Base-by-base conservation (phyloP, 2,888 invertebrate genomes). In the Drosophila merina region DNA sequence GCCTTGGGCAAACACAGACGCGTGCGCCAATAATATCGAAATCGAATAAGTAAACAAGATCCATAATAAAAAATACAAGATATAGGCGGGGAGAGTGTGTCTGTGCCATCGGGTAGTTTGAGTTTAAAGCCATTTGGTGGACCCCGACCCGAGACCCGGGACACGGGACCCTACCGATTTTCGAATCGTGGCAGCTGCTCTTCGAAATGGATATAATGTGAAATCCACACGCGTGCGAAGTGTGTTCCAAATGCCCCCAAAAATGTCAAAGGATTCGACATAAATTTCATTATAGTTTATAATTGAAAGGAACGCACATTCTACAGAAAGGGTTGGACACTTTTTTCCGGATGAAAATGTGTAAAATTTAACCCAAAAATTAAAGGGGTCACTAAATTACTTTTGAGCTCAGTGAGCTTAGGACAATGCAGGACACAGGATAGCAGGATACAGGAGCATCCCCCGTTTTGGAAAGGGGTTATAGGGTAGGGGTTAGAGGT, bases 191-290 rank as follows among this genome's bases (percentile, higher is more conserved):
- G 64, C 70, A 70, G 70, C 70, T 70, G 70, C 66, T 45, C 26
- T n/a, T 40, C 48, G 42, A 54, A 36, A 33, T 33, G 26, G 68
- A 40, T 52, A 40, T 77, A 81, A 74, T 64, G 52, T 74, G 86
- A 80, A 84, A 89, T 83, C 72, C 75, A 88, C 54, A 86, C 89
- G 81, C 88, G 88, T 89, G 88, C 77, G 74, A 78, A 77, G 69
- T 86, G 62, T 66, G 64, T 89, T 25, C 20, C 20, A 86, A 50
- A 66, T 63, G 63, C 33, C 62, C 72, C 88, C 83, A 77, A 75
- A 74, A 51, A 45, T 68, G 57, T 60, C 52, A 40, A 60, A 55
- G 45, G 40, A 42, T 62, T 54, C 30, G 59, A 70, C 50, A 57
- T 50, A 69, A 50, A 70, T 52, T 51, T 58, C 56, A 66, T 66